Evolutionary conservation across 2,888 invertebrate genomes (phyloP), one percentile per base, ranked within the genome.

Genomic region (Rhamnusium bicolor): DNA sequence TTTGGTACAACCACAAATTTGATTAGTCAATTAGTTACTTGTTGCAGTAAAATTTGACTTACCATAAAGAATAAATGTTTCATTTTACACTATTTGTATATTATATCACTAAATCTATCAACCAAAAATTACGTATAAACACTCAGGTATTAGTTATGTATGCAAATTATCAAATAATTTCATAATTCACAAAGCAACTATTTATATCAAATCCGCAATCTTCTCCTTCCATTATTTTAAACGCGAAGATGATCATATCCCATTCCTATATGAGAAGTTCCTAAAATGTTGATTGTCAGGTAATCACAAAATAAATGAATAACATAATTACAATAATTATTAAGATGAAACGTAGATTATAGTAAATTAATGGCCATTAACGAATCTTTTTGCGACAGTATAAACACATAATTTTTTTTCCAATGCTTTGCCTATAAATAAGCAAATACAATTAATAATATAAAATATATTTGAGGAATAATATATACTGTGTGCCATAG

Each of bases 201-300:
- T 82, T 75, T 82, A 81, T 82, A 82, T 72, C 61, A 76, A 80
- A 81, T 79, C 82, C 80, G 79, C 71, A 73, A 74, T 76, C 73
- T 79, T 78, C 82, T 80, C 82, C 79, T 79, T 79, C 81, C 77
- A 63, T 24, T 49, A 40, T 53, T 19, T 14, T 24, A n/a, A 49
- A 24, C 10, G 58, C 54, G 65, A 65, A 65, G 65, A 65, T 53
- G 65, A 65, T 51, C 63, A 27, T 49, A 51, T 65, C 65, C 32
- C 53, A 18, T 32, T n/a, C 21, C 32, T 65, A 32, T 53, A 14
- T 49, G 27, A 63, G 63, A 63, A 63, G 63, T 63, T 63, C 63
- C 29, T 63, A 63, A 63, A 63, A 63, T 63, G 63, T 63, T n/a
- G n/a, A n/a, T n/a, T 63, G 58, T 24, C 29, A 63, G 63, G 51